Conservation (phyloP, 2,888 invertebrate species). For the Clitarchus hookeri region DNA sequence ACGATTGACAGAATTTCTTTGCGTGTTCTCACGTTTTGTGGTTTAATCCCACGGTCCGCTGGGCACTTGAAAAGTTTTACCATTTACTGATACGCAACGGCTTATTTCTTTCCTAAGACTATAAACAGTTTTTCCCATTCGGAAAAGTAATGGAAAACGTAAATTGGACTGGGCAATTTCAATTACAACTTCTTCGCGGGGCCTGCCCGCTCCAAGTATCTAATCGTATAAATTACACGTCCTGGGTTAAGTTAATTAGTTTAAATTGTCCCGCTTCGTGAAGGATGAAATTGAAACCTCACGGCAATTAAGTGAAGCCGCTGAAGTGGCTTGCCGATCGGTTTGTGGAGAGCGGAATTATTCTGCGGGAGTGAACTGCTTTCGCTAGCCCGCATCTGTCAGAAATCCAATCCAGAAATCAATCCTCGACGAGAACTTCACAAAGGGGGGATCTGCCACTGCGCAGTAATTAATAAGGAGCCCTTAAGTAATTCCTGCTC, state of each 20-base stretch:
- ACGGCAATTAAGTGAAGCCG: conserved; percentile 8
- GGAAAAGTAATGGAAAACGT: neutral
- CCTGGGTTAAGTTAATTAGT: neutral
- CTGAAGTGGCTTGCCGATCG: neutral
- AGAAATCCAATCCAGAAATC: conserved; percentile 8
- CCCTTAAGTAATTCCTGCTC: too few species aligned
- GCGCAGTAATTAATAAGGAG: neutral
- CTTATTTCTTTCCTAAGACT: neutral
- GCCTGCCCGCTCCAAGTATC: neutral
- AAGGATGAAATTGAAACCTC: conserved; percentile 14
- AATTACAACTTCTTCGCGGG: neutral
- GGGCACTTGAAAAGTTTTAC: neutral
- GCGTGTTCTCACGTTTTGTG: too few species aligned
- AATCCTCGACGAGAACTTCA: neutral
- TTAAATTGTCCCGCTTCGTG: conserved; percentile 14
- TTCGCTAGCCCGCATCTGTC: neutral
- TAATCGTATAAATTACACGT: conserved; percentile 14
- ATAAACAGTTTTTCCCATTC: neutral
- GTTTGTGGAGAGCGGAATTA: conserved; percentile 5
- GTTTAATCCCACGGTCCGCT: neutral
- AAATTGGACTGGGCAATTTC: neutral
- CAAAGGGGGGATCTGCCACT: neutral
- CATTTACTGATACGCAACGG: neutral
- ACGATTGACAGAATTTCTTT: too few species aligned
- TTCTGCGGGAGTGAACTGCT: neutral